Percentiles rank a stretch among this genome's conserved stretches.
Conservation (phyloP, 2,888 invertebrate genomes). For the Heliothis peltigera region DNA sequence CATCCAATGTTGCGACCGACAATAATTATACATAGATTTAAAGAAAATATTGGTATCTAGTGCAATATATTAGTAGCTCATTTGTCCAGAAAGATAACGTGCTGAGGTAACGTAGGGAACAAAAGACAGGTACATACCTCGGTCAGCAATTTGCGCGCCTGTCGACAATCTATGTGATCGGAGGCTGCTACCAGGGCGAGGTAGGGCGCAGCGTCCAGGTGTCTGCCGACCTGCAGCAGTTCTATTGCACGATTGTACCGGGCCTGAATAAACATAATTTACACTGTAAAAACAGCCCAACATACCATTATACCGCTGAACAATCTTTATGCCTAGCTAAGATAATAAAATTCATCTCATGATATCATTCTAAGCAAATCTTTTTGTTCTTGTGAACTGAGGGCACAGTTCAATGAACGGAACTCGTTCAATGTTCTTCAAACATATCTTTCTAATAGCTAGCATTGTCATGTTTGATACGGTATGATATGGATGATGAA, state of each 20-base stretch:
- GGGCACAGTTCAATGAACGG: slow-evolving; percentile 52
- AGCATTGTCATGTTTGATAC: slow-evolving; percentile 31
- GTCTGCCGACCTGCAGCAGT: slow-evolving; percentile 63
- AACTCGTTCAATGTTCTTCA: slow-evolving; percentile 42
- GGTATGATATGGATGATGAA: slow-evolving; percentile 31
- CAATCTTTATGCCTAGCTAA: slow-evolving; percentile 23
- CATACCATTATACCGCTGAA: neutral
- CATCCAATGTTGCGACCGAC: too few relatives aligned
- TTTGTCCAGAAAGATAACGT: too few relatives aligned
- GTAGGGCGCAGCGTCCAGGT: slow-evolving; percentile 72
- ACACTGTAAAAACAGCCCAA: neutral
- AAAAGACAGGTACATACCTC: slow-evolving; percentile 53
- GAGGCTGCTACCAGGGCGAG: slow-evolving; percentile 75
- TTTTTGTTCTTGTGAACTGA: slow-evolving; percentile 23
- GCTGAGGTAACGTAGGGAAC: too few relatives aligned
- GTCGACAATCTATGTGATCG: slow-evolving; percentile 44
- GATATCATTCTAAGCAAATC: slow-evolving; percentile 34
- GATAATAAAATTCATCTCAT: slow-evolving; percentile 21
- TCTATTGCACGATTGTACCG: slow-evolving; percentile 67
- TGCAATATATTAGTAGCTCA: too few relatives aligned
- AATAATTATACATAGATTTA: too few relatives aligned
- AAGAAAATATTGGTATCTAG: too few relatives aligned
- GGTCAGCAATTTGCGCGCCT: slow-evolving; percentile 63
- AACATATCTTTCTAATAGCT: slow-evolving; percentile 18
- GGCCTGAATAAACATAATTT: slow-evolving; percentile 57